Base-by-base conservation (phyloP, 2,888 invertebrate species). In the Iphiclides podalirius region DNA sequence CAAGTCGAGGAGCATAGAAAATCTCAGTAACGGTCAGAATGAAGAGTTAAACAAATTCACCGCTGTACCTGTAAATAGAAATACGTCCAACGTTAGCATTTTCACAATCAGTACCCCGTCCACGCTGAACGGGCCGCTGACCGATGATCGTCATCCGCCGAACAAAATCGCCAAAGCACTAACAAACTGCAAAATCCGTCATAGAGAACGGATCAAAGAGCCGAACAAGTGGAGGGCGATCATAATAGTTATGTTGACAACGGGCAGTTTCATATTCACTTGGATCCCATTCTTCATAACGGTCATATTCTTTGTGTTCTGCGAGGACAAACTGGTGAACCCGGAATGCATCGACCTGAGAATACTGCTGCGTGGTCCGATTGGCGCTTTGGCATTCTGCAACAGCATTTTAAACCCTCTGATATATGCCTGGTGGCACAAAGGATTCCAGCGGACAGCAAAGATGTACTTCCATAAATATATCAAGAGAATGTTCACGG, bases 391-490 rank as follows among this genome's bases (percentile, higher is more conserved):
- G 37, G 92, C 92, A 0, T 90, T 92, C 57, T 60, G 86, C 0
- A 93, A 92, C 60, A 92, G 92, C 58, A 65, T 92, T 37, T 61
- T 93, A 0, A 92, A 93, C 66, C 93, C 93, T 0, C 67, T 93
- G 15, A 92, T 93, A 56, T 93, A 93, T 62, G 92, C 92, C 0
- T 93, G 92, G 92, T 93, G 93, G 93, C 92, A 93, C 66, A 92
- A 91, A 67, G 92, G 92, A 0, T 93, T 93, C 59, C 81, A 92
- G 59, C 82, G 69, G 44, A 88, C 83, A 11, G 72, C 90, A 1
- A 81, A 67, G 59, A 75, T 66, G 46, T 76, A 80, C 60, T 54
- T 70, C n/a, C 54, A 57, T 23, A 72, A 56, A 52, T 65, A 64
- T 52, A 49, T 67, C n/a, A 50, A 44, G 9, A 50, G 16, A 16